A percentile compares a stretch with the other conserved stretches of the same genome.
Evolutionary conservation across 2,888 invertebrate genomes (phyloP).

Genomic region (Campoplex capitator): DNA sequence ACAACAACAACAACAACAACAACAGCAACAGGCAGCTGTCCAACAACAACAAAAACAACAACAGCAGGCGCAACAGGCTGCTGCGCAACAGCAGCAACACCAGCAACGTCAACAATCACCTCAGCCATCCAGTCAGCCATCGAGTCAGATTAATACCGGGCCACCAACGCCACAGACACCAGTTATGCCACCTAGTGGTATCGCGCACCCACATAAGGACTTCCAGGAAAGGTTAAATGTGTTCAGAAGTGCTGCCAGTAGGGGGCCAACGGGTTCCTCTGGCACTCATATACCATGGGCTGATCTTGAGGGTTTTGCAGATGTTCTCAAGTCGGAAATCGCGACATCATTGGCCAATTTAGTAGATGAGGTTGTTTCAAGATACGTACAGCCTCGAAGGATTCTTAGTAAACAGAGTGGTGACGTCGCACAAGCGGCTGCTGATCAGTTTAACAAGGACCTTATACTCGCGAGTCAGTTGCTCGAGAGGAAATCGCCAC

Average conservation of each 20-base stretch:
- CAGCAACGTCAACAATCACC: constrained; percentile 82
- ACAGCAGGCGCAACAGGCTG: constrained; percentile 66
- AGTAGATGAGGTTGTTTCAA: constrained; percentile 94
- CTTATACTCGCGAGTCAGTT: constrained; percentile 92
- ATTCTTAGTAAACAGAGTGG: constrained; percentile 91
- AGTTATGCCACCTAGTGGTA: constrained; percentile 84
- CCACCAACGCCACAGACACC: constrained; percentile 82
- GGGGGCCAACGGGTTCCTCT: constrained; percentile 86
- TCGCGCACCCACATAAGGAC: constrained; percentile 87
- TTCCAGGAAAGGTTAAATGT: constrained; percentile 92
- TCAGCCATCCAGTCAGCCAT: constrained; percentile 83
- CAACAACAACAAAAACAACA: constrained; percentile 85
- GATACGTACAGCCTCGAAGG: constrained; percentile 93
- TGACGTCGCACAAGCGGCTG: constrained; percentile 91
- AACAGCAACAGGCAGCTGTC: constrained; percentile 87
- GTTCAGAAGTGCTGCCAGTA: constrained; percentile 90
- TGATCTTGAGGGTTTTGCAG: constrained; percentile 95
- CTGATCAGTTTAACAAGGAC: constrained; percentile 94
- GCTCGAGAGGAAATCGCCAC: constrained; percentile 93
- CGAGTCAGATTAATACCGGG: constrained; percentile 80
- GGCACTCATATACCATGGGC: constrained; percentile 89
- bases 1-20: constrained; percentile 84
- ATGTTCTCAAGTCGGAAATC: constrained; percentile 95
- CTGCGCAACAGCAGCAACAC: constrained; percentile 85
- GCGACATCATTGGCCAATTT: constrained; percentile 92